Evolutionary conservation across 2,797 vertebrate genomes (phyloP), one percentile per base, ranked within the genome.

Genomic region (Pampus argenteus): DNA sequence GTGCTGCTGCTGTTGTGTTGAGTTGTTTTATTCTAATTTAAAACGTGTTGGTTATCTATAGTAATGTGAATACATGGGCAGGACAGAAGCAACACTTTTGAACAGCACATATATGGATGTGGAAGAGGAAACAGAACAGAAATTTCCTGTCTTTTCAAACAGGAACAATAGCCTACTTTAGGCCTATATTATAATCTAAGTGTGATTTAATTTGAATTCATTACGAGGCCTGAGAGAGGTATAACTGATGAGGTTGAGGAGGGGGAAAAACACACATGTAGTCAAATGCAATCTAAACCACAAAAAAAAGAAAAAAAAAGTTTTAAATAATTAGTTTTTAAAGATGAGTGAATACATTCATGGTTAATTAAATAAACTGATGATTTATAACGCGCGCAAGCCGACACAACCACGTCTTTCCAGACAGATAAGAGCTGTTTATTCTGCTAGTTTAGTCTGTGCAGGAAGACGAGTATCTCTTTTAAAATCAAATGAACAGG

Each of bases 161-260:
- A 52, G 10, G 10, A 75, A 47, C 0, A 40, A 29, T 18, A 15
- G n/a, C 6, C 8, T 13, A n/a, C 18, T 66, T 68, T 31, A 23
- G 31, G 52, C 23, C 36, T 51, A 3, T 57, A 52, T 75, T 68
- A 52, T 60, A 25, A 60, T 40, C 1, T 25, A 15, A 57, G 15
- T 57, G 22, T 25, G 23, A 31, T 69, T 71, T 47, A n/a, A 63
- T 68, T 63, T 62, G 7, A 66, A 63, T 69, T 71, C 1, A 60
- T 22, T 42, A 5, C 59, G 48, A 79, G 66, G 57, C 67, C 66
- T 72, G 23, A 18, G 2, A 25, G 6, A 62, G n/a, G 18, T 6
- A 69, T 36, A 58, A 17, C 23, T 69, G 17, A 31, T 48, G 45
- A 69, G 6, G 6, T 66, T 40, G 38, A 54, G 15, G 18, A 34